phyloP scores from a whole-genome alignment of 2,797 vertebrate species.

The Melanotaenia pygmaea region DNA sequence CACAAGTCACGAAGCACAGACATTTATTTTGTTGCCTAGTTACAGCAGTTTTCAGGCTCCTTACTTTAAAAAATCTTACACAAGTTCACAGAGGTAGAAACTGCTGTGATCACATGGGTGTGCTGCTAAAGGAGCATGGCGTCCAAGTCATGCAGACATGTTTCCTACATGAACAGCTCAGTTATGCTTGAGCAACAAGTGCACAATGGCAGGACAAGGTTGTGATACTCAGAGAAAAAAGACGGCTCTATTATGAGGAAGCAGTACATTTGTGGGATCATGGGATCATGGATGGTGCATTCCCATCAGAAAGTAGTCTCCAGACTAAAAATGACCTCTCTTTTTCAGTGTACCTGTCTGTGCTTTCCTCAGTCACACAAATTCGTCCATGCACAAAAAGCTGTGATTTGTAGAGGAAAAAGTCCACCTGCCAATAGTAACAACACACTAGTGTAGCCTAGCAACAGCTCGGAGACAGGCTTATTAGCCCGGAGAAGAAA shows the following conservation, averaged over 20 bases:
- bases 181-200: neutral
- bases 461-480: slow-evolving; percentile 78
- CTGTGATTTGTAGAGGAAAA: slow-evolving; percentile 59
- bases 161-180: neutral
- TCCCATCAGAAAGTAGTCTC: neutral
- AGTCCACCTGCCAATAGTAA: slow-evolving; percentile 75
- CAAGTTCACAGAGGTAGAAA: neutral
- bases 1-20: slow-evolving; percentile 24
- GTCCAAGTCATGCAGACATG: neutral
- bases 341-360: neutral
- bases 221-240: neutral
- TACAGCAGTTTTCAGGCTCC: slow-evolving; percentile 38
- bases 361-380: slow-evolving; percentile 7
- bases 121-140: neutral
- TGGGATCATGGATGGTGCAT: neutral
- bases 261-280: neutral
- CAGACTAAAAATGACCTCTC: slow-evolving; percentile 20
- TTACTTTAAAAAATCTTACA: slow-evolving; percentile 18
- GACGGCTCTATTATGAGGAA: neutral
- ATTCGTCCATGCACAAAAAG: slow-evolving; percentile 7
- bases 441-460: slow-evolving; percentile 79
- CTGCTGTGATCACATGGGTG: slow-evolving; percentile 6
- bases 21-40: slow-evolving; percentile 67
- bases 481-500: slow-evolving; percentile 67
- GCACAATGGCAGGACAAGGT: neutral